phyloP scores from a whole-genome alignment of 2,797 vertebrate genomes.

The Leptodactylus fallax region DNA sequence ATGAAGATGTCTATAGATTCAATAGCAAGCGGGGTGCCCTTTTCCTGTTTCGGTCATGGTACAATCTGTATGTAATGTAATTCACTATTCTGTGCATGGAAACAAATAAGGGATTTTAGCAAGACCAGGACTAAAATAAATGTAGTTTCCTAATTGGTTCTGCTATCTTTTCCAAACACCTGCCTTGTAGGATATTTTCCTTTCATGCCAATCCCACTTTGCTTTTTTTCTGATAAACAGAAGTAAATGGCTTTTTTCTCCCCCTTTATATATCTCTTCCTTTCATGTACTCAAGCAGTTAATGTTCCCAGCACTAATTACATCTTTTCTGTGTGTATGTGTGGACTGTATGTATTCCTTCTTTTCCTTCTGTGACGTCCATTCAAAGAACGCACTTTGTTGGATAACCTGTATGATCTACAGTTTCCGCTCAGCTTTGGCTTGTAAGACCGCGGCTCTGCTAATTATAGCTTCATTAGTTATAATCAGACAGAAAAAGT shows the following conservation, averaged over 20 bases:
- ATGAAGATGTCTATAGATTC: no score
- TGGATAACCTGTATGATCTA: conserved; percentile 52
- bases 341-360: conserved; percentile 7
- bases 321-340: conserved; percentile 27
- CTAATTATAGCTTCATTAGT: conserved; percentile 41
- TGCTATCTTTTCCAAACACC: neutral
- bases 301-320: conserved; percentile 50
- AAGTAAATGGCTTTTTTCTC: conserved; percentile 32
- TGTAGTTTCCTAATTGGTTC: neutral
- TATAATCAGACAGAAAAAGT: conserved; percentile 19
- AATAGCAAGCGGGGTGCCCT: no score
- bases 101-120: neutral
- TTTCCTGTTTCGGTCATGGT: no score
- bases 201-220: neutral
- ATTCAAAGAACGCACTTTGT: conserved; percentile 8
- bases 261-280: conserved; percentile 22
- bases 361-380: conserved; percentile 36
- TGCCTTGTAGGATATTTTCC: neutral
- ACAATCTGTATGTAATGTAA: no score
- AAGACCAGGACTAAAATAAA: neutral
- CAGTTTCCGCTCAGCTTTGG: conserved; percentile 29
- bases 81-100: neutral
- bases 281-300: conserved; percentile 47
- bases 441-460: conserved; percentile 1
- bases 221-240: conserved; percentile 14